Evolutionary conservation across 2,888 invertebrate species (phyloP).

Genomic region (Cotesia congregata): DNA sequence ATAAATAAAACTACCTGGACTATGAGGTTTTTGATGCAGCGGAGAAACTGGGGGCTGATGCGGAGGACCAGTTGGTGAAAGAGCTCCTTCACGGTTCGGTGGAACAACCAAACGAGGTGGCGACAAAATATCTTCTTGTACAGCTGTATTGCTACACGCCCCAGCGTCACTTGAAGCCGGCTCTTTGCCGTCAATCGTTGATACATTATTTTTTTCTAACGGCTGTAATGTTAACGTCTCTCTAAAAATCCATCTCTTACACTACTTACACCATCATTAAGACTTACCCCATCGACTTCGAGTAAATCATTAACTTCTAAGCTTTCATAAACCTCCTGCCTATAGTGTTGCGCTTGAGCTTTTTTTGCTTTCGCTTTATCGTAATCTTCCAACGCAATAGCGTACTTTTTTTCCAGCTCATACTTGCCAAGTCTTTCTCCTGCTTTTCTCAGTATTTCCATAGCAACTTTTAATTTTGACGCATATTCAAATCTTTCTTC

Average conservation of each 20-base stretch:
- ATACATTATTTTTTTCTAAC: constrained; percentile 64
- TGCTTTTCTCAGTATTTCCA: constrained; percentile 85
- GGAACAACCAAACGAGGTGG: constrained; percentile 63
- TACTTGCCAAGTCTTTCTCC: constrained; percentile 93
- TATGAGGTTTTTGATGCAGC: constrained; percentile 71
- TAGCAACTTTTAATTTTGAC: constrained; percentile 88
- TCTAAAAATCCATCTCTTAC: not conserved
- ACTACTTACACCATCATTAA: too few relatives aligned
- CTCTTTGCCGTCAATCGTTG: constrained; percentile 60
- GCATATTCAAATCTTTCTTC: constrained; percentile 96
- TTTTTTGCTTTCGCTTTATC: constrained; percentile 91
- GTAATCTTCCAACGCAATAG: constrained; percentile 93
- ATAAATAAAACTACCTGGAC: constrained; percentile 67
- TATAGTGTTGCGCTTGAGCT: constrained; percentile 88
- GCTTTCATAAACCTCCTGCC: constrained; percentile 81
- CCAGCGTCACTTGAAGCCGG: constrained; percentile 52
- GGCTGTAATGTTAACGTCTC: constrained; percentile 50
- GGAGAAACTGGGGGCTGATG: constrained; percentile 72
- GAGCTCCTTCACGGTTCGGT: constrained; percentile 67
- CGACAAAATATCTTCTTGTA: constrained; percentile 60
- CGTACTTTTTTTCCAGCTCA: constrained; percentile 91
- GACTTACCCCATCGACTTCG: constrained; percentile 80
- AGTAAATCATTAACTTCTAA: constrained; percentile 83
- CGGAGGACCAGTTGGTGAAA: constrained; percentile 69
- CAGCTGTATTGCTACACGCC: constrained; percentile 49